Conservation (phyloP, 2,113 vertebrate genomes). For the Laticauda colubrina region DNA sequence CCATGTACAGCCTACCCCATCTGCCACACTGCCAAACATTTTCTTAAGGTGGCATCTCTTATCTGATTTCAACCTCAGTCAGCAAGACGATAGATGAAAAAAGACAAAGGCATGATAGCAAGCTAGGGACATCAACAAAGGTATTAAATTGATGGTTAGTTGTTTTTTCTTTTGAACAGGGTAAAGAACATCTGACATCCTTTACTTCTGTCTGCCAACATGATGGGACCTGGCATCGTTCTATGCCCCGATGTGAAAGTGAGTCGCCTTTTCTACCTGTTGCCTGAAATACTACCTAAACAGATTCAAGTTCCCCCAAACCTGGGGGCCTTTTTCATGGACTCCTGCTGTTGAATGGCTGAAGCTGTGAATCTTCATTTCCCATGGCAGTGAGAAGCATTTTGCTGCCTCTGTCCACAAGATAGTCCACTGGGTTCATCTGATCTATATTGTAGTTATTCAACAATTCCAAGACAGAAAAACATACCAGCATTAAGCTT, state of each 20-base stretch:
- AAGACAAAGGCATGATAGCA: not conserved
- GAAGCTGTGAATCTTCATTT: not conserved
- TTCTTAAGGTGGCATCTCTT: not conserved
- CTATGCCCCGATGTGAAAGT: conserved; percentile 76
- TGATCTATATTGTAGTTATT: not conserved
- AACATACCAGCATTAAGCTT: not conserved
- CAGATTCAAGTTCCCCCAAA: not conserved
- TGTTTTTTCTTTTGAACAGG: conserved; percentile 52
- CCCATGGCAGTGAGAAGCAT: not conserved
- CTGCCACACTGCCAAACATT: not conserved
- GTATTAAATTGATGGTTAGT: not conserved
- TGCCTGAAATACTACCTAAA: not conserved
- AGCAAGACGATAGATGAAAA: not conserved
- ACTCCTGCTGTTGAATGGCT: not conserved
- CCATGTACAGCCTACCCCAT: not conserved
- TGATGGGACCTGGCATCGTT: conserved; percentile 75
- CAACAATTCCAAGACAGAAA: not conserved
- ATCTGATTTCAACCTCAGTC: not conserved
- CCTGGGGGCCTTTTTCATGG: not conserved
- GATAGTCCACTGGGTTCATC: not conserved
- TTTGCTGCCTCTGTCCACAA: not conserved
- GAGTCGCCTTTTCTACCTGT: conserved; percentile 52
- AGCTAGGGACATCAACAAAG: not conserved
- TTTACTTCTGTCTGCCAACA: conserved; percentile 74
- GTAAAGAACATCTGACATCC: conserved; percentile 49